phyloP scores from a whole-genome alignment of 1,140 invertebrate species.

The Cotesia typhae region DNA sequence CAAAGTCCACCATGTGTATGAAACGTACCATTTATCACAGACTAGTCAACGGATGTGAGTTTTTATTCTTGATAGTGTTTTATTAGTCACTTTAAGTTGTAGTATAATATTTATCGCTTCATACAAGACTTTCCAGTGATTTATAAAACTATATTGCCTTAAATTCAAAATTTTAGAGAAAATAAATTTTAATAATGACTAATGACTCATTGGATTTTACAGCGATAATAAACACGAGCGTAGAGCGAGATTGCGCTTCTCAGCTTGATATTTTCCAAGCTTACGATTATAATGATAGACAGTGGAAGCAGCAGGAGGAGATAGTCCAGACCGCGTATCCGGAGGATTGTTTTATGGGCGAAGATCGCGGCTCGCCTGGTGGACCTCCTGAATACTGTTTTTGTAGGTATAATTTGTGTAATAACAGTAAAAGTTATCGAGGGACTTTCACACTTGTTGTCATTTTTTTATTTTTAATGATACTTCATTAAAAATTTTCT shows the following conservation, averaged over 20 bases:
- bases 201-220: slow-evolving; percentile 49
- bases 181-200: slow-evolving; percentile 1
- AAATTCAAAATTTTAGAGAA: not conserved
- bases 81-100: not conserved
- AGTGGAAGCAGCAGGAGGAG: slow-evolving; percentile 70
- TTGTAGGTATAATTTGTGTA: slow-evolving; percentile 74
- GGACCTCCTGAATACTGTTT: slow-evolving; percentile 72
- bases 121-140: not conserved
- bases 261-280: slow-evolving; percentile 72
- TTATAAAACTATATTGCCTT: slow-evolving; percentile 9
- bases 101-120: slow-evolving; percentile 7
- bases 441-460: not conserved
- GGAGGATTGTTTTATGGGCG: slow-evolving; percentile 72
- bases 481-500: not conserved
- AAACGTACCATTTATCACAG: slow-evolving; percentile 74
- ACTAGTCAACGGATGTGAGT: slow-evolving; percentile 71
- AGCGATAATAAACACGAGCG: slow-evolving; percentile 70
- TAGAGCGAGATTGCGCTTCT: slow-evolving; percentile 75
- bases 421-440: slow-evolving; percentile 46
- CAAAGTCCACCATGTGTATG: slow-evolving; percentile 82
- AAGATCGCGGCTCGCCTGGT: slow-evolving; percentile 70
- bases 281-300: slow-evolving; percentile 66
- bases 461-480: not conserved
- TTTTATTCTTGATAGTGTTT: slow-evolving; percentile 6
- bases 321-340: slow-evolving; percentile 72